Evolutionary conservation across 2,797 vertebrate genomes (phyloP).

Genomic region (Arnoldichthys spilopterus): DNA sequence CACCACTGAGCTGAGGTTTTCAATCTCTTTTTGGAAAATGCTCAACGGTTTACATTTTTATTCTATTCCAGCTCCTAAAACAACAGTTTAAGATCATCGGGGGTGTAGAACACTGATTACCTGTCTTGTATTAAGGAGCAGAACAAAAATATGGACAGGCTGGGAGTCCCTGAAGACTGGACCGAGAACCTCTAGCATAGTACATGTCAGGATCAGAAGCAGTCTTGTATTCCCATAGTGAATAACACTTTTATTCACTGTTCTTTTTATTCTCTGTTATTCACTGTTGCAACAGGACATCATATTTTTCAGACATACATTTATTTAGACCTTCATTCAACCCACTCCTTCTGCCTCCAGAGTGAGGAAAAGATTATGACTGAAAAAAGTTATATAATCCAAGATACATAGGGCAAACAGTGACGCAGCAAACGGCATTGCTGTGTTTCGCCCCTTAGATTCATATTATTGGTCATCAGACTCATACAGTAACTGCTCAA

Average conservation of each 20-base stretch:
- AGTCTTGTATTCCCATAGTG: neutral
- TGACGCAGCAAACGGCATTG: neutral
- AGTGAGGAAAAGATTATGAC: neutral
- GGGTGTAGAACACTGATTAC: conserved; percentile 1
- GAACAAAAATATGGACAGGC: neutral
- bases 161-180: neutral
- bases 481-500: too few species aligned
- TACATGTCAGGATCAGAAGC: neutral
- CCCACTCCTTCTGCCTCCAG: neutral
- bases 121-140: neutral
- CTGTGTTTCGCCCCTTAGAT: too few species aligned
- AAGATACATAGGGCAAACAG: neutral
- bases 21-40: neutral
- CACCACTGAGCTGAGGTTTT: too few species aligned
- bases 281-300: too few species aligned
- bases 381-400: neutral
- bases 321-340: neutral
- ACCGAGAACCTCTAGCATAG: neutral
- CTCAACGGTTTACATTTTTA: neutral
- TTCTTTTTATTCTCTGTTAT: too few species aligned
- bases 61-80: neutral
- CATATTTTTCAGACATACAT: neutral
- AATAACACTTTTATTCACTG: too few species aligned
- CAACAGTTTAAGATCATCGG: neutral
- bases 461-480: too few species aligned